Evolutionary conservation across 2,888 invertebrate species (phyloP).

Genomic region (Unio delphinus): DNA sequence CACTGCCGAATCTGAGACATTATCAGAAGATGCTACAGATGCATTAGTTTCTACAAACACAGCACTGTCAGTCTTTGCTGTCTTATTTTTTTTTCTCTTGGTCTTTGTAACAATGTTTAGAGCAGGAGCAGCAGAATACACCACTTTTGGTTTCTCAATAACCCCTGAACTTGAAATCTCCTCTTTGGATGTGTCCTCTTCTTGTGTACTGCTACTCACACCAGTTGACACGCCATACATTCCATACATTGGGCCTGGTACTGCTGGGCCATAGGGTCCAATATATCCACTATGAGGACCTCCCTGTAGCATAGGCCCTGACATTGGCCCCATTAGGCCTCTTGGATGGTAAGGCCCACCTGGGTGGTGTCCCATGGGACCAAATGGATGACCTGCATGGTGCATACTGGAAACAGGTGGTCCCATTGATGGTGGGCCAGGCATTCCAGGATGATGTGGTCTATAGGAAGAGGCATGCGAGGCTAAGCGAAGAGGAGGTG

Average conservation of each 20-base stretch:
- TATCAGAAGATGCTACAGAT: slow-evolving; percentile 1
- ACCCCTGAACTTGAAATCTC: slow-evolving; percentile 6
- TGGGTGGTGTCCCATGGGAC: slow-evolving; percentile 20
- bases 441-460: not conserved
- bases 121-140: slow-evolving; percentile 65
- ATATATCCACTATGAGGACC: slow-evolving; percentile 5
- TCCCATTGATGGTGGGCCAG: slow-evolving; percentile 2
- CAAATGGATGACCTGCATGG: slow-evolving; percentile 10
- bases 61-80: slow-evolving; percentile 9
- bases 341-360: slow-evolving; percentile 2
- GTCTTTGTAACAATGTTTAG: slow-evolving; percentile 48
- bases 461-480: not conserved
- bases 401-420: slow-evolving; percentile 13
- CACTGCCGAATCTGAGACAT: slow-evolving; percentile 13
- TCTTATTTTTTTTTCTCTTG: slow-evolving; percentile 43
- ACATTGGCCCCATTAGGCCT: slow-evolving; percentile 12
- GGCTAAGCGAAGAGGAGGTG: slow-evolving; percentile 22
- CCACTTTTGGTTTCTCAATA: slow-evolving; percentile 57
- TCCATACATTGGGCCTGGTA: slow-evolving; percentile 15
- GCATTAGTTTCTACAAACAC: not conserved
- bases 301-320: slow-evolving; percentile 5
- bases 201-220: slow-evolving; percentile 3
- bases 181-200: slow-evolving; percentile 10
- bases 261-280: slow-evolving; percentile 16
- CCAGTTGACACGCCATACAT: slow-evolving; percentile 33